Base-by-base conservation (phyloP, 2,888 invertebrate genomes). In the Leptinotarsa juncta region DNA sequence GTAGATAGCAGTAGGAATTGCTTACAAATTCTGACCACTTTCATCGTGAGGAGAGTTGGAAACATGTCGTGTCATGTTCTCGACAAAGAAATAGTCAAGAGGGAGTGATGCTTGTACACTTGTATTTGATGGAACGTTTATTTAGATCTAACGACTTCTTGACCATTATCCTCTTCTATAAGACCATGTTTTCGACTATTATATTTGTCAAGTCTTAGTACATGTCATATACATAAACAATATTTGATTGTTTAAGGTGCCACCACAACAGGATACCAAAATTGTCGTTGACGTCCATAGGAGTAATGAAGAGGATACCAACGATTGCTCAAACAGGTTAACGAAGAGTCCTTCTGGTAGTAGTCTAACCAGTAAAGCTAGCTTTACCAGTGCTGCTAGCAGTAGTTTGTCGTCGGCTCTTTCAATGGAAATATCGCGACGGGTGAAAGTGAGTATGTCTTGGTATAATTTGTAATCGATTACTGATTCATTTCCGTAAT, bases 211-310 rank as follows among this genome's bases (percentile, higher is more conserved):
- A 32, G 32, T 32, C 32, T 7, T 7, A 32, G 32, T 7, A 32
- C 32, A 10, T 42, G 42, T 10, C 42, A 10, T 42, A 7, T 3
- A 2, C 42, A 12, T 42, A 42, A 10, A 42, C 42, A 42, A 42
- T 42, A 51, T 51, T 15, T 51, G n/a, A 51, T n/a, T 88, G 77
- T 87, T 88, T 74, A 84, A 89, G 83, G 86, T 87, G 26, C 86
- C 88, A 57, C 87, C 88, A 75, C 89, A 89, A 77, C 87, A 84
- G 70, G 90, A 91, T 80, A 89, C 88, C 76, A 94, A 94, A 86
- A 93, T 93, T 23, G 92, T 94, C 32, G 94, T 94, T 12, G 94
- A 95, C 86, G 94, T 94, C n/a, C 94, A 94, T 85, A 90, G 91
- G 81, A 90, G 88, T 81, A 88, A 89, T 76, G 82, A 84, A 4